phyloP scores from a whole-genome alignment of 1,140 invertebrate species.

The Manduca sexta region DNA sequence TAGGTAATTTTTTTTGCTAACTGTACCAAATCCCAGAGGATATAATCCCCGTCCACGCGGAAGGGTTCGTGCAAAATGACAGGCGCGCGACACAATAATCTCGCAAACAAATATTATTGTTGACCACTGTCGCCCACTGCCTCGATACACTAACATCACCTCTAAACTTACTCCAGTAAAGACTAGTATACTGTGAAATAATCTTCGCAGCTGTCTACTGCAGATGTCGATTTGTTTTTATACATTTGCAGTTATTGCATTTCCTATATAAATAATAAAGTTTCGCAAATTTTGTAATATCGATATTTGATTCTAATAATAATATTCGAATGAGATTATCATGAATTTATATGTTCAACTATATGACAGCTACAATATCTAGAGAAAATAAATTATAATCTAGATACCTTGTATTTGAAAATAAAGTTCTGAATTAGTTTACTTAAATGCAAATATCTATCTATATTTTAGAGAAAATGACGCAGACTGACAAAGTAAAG shows the following conservation, averaged over 20 bases:
- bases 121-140: neutral
- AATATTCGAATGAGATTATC: no score
- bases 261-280: constrained; percentile 3
- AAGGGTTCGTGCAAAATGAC: constrained; percentile 51
- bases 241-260: constrained; percentile 5
- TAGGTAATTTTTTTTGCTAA: constrained; percentile 21
- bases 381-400: no score
- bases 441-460: no score
- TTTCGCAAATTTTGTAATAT: no score
- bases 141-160: neutral
- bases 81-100: constrained; percentile 37
- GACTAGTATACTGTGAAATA: neutral
- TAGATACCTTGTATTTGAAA: no score
- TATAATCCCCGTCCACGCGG: constrained; percentile 48
- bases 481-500: no score
- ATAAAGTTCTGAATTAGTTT: no score
- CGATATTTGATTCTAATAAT: no score
- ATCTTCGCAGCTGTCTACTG: constrained; percentile 12
- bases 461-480: no score
- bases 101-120: constrained; percentile 32
- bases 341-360: no score
- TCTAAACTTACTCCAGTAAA: neutral
- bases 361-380: no score
- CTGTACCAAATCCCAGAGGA: constrained; percentile 25
- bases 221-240: constrained; percentile 12